Conservation (phyloP, 35 echinoderm and acorn worm species). For the Chiridota heheva region DNA sequence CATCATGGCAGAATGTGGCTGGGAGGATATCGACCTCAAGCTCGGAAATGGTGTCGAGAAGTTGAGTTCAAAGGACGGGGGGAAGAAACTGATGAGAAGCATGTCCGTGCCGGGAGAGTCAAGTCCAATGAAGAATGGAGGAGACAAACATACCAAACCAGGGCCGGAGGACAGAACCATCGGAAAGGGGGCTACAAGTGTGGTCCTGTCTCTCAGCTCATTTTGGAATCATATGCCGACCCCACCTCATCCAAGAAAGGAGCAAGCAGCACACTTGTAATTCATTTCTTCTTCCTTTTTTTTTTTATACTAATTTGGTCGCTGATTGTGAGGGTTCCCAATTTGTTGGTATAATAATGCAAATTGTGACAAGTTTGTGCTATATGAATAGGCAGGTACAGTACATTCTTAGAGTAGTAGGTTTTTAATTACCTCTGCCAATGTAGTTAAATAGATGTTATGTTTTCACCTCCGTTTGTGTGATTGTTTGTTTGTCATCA, state of each 20-base stretch:
- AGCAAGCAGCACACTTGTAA: conserved; percentile 49
- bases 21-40: conserved; percentile 62
- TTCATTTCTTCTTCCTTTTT: background rate
- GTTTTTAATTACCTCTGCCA: too few relatives aligned
- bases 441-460: too few relatives aligned
- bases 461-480: too few relatives aligned
- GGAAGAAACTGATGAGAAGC: background rate
- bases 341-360: too few relatives aligned
- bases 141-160: background rate
- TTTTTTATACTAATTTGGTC: too few relatives aligned
- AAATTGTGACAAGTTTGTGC: too few relatives aligned
- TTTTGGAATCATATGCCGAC: conserved; percentile 66
- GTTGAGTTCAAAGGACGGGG: conserved; percentile 3
- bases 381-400: too few relatives aligned
- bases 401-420: too few relatives aligned
- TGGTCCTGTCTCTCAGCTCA: conserved; percentile 10
- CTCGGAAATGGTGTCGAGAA: conserved; percentile 34
- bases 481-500: too few relatives aligned
- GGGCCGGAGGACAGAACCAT: conserved; percentile 13
- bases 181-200: conserved; percentile 19
- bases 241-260: conserved; percentile 63
- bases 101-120: background rate
- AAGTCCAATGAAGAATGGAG: background rate
- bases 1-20: conserved; percentile 76
- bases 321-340: too few relatives aligned